Base-by-base conservation (phyloP, 2,113 vertebrate genomes). In the Tetrax tetrax region DNA sequence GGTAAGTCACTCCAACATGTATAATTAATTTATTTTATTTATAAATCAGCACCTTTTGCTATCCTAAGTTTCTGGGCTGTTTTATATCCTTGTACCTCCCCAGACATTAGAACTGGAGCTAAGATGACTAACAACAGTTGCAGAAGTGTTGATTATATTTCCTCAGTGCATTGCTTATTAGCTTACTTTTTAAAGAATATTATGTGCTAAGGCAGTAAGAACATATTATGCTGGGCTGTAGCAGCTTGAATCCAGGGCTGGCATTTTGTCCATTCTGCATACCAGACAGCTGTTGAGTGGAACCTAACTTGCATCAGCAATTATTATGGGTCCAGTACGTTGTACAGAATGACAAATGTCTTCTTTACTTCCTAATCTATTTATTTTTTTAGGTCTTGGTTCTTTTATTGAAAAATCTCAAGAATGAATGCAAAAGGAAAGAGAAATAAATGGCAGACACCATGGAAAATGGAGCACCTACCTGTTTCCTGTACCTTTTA, bases 171-270 rank as follows among this genome's bases (percentile, higher is more conserved):
- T 16, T 61, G 47, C 35, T 88, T 66, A 23, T 48, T 86, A 38
- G 66, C 33, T 68, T 93, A 80, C 84, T 66, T 38, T 86, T 56
- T 43, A 20, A 89, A 87, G 56, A 53, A 60, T 60, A 75, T 37
- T 63, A 64, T 77, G 75, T 83, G n/a, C 79, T 93, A 83, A 88
- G 77, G 59, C 41, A 88, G 10, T 70, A 83, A 83, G 78, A 92
- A 87, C 84, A 72, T 16, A 50, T 82, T 87, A 59, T 25, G 29
- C 33, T 80, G 29, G 41, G 37, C 45, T 69, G 28, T 76, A 96
- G 88, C 95, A 95, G 93, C 79, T 95, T 94, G 91, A 87, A 91
- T 54, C 43, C 75, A 72, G 75, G 63, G 57, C 1, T 90, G 70
- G 35, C 23, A 50, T 95, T 95, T 87, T 85, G 87, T 87, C 35